Percentiles rank a stretch among this genome's conserved stretches.
Conservation (phyloP, 2,888 invertebrate species). For the Watsonalla binaria region DNA sequence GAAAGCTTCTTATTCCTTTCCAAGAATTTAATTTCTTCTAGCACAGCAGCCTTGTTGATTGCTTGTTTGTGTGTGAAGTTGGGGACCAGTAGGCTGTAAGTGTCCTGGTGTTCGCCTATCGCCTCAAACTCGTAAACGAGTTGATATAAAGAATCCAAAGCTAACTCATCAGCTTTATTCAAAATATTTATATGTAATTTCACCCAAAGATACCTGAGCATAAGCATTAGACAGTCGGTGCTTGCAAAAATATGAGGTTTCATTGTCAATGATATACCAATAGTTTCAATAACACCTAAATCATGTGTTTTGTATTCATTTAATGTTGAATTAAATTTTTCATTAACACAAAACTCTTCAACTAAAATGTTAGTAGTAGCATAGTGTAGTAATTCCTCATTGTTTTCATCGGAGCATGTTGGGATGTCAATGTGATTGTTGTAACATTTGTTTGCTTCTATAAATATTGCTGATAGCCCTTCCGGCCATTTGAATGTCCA, state of each 20-base stretch:
- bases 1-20: conserved; percentile 78
- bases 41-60: conserved; percentile 54
- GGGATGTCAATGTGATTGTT: conserved; percentile 67
- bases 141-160: conserved; percentile 64
- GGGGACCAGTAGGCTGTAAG: conserved; percentile 44
- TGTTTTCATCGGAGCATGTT: conserved; percentile 51
- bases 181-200: conserved; percentile 62
- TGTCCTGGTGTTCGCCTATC: conserved; percentile 57
- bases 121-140: conserved; percentile 64
- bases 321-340: conserved; percentile 40
- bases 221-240: conserved; percentile 52
- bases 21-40: conserved; percentile 55
- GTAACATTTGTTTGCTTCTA: conserved; percentile 79
- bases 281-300: conserved; percentile 52
- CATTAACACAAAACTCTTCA: conserved; percentile 63
- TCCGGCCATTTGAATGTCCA: conserved; percentile 84
- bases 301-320: conserved; percentile 49
- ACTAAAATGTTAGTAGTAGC: conserved; percentile 55
- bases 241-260: conserved; percentile 58
- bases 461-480: conserved; percentile 76
- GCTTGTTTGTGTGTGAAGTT: conserved; percentile 64
- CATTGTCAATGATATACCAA: conserved; percentile 52
- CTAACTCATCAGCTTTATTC: conserved; percentile 61
- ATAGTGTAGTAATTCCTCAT: conserved; percentile 53
- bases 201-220: conserved; percentile 62